Base-by-base conservation (phyloP, 1,140 invertebrate genomes). In the Lamellibrachia luymesi region DNA sequence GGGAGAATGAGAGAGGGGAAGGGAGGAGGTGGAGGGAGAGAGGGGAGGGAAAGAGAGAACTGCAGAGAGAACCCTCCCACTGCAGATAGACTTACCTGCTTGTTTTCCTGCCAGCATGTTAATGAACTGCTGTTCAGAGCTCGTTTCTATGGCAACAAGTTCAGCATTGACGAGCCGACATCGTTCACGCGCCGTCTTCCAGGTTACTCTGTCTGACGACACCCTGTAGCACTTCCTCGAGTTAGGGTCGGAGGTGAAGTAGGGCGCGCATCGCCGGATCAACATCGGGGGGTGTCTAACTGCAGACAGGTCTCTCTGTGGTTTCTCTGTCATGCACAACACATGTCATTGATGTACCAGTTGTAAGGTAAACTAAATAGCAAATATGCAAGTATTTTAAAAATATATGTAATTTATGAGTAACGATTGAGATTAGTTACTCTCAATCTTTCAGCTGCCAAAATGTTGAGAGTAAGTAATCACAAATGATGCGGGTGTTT, bases 111-210 rank as follows among this genome's bases (percentile, higher is more conserved):
- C 93, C 22, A 22, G 49, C 13, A 92, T 38, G 50, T 38, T 93
- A 91, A 93, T 92, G 50, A 51, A 92, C 38, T 91, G 90, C 51
- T 93, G 93, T 50, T 93, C 90, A 52, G n/a, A 4, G 22, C 49
- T 8, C 4, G 90, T 90, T 50, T 90, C 52, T 27, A 93, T 80
- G 92, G 64, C 50, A n/a, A 90, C 92, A 7, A 92, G 92, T 4
- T 92, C 92, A 52, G 92, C 56, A 50, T 90, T 89, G 64, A 49
- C 17, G 25, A 90, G 22, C 2, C 1, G 80, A 90, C 93, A 92
- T 89, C 92, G 27, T 90, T 93, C 92, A 8, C 92, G 80, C 10
- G 92, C 92, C 52, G 50, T 92, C 22, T 91, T 10, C 93, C 93
- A 93, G 27, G 93, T 93, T 1, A 93, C 52, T 22, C 93, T 90